phyloP scores from a whole-genome alignment of 2,113 vertebrate genomes.

The Festucalex cinctus region DNA sequence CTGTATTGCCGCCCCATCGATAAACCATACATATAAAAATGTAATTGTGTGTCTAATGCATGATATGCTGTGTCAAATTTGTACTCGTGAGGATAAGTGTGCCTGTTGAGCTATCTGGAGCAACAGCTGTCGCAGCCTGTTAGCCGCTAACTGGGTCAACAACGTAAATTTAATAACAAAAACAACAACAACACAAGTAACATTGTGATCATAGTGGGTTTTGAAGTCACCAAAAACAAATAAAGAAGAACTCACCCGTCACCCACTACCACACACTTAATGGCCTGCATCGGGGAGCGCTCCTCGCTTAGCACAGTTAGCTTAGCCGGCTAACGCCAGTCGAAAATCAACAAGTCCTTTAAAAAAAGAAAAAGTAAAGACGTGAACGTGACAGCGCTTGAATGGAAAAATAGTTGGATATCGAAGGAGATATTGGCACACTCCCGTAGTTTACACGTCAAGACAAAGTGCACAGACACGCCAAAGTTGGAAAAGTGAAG shows the following conservation, averaged over 20 bases:
- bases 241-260: constrained; percentile 82
- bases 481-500: constrained; percentile 40
- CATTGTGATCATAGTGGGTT: accelerated
- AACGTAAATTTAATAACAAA: not conserved
- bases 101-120: constrained; percentile 48
- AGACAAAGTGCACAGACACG: constrained; percentile 23
- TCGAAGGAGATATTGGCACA: not conserved
- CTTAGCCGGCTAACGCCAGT: constrained; percentile 40
- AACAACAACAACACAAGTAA: constrained; percentile 1
- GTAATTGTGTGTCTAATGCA: not conserved
- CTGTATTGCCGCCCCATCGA: not conserved
- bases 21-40: not conserved
- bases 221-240: not conserved
- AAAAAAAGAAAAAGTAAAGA: constrained; percentile 21
- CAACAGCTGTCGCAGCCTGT: constrained; percentile 57
- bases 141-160: constrained; percentile 55
- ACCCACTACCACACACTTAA: constrained; percentile 96
- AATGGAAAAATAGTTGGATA: constrained; percentile 7
- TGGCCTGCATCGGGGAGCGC: constrained; percentile 84
- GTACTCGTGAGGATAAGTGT: constrained; percentile 29
- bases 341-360: constrained; percentile 28
- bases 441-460: not conserved
- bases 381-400: not conserved
- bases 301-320: constrained; percentile 27
- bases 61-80: no score